Evolutionary conservation across 2,113 vertebrate species (phyloP), one percentile per base, ranked within the genome.

Genomic region (Willisornis vidua): DNA sequence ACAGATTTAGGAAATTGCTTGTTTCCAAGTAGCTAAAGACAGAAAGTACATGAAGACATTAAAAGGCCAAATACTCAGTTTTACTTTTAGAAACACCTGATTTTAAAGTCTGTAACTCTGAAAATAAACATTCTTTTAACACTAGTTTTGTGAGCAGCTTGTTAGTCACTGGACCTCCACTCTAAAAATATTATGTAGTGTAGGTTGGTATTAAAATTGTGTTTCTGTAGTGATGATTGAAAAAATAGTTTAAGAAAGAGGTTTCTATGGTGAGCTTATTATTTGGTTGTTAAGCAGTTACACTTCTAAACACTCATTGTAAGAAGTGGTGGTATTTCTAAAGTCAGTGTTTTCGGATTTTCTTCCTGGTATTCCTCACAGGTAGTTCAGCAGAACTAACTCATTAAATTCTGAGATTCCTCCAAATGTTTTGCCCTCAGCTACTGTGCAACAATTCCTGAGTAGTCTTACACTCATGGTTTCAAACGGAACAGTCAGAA

Each of bases 81-180:
- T 46, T 35, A 43, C n/a, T 18, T 63, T 85, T 62, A 68, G 48
- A 35, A 65, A 5, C 23, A 75, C 2, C 15, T 37, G 2, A 41
- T 70, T 89, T 79, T 37, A 67, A 73, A 74, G 41, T 18, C 29
- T 71, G 6, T 22, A 48, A 39, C 24, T 28, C 13, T 49, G 25
- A 75, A 66, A 87, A 59, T n/a, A 63, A 70, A 54, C 9, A 39
- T 28, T 54, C 4, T 79, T 93, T 57, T 74, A 61, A 33, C 0
- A 1, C 16, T 25, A 45, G 9, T 19, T 89, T 78, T 75, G 10
- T 17, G 7, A 28, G 26, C 22, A 85, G 22, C 14, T 90, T 13
- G 7, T 67, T 59, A 7, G 1, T 76, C 14, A 72, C 12, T 0
- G 0, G 49, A 31, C 49, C 41, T 37, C 19, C 25, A 25, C 22